These are phyloP conservation scores for Coregonus suidteri DNA, from an alignment of 2,797 vertebrate species.

Conservation along the genomic window DNA sequence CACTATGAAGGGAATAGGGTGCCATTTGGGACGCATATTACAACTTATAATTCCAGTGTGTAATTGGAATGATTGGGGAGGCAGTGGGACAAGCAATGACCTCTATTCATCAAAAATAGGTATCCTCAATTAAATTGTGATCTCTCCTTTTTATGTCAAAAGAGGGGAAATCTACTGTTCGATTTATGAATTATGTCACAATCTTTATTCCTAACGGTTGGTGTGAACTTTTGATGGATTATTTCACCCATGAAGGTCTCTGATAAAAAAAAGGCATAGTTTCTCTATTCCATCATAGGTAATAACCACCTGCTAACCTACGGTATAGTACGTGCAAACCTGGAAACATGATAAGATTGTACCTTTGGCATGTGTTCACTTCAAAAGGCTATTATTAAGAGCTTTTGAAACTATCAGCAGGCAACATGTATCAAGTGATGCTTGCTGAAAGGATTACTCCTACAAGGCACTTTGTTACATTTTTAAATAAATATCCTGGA, in stretches of 20 bases:
- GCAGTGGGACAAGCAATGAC: conserved; percentile 16
- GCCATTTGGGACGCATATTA: too few relatives aligned
- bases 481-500: not conserved
- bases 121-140: conserved; percentile 29
- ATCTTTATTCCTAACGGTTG: not conserved
- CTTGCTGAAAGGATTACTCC: not conserved
- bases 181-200: conserved; percentile 12
- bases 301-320: not conserved
- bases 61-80: conserved; percentile 20
- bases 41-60: not conserved
- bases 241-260: not conserved
- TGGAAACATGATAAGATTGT: not conserved
- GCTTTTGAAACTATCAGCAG: not conserved
- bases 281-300: not conserved
- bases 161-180: not conserved
- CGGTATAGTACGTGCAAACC: not conserved
- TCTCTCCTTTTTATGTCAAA: not conserved
- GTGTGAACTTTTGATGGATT: conserved; percentile 11
- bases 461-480: not conserved
- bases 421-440: not conserved
- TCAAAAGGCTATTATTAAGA: not conserved
- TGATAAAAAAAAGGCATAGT: not conserved
- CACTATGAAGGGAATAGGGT: too few relatives aligned
- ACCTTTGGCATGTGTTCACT: not conserved
- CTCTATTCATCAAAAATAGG: conserved; percentile 5